These are phyloP conservation scores for Zonitis immaculata DNA, from an alignment of 2,888 invertebrate species.

Conservation along the genomic window DNA sequence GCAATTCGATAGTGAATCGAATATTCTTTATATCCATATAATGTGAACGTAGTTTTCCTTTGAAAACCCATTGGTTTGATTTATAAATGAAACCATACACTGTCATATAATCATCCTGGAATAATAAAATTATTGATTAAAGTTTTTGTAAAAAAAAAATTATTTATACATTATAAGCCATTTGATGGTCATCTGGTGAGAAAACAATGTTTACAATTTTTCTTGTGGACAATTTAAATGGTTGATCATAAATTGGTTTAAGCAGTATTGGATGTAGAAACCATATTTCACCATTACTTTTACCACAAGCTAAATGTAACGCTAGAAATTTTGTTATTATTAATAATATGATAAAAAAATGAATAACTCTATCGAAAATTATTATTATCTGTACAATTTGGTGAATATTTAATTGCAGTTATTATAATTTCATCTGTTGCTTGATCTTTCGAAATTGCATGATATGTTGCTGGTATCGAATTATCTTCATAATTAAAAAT, in stretches of 20 bases:
- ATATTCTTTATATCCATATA: slow-evolving; percentile 55
- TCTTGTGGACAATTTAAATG: slow-evolving; percentile 49
- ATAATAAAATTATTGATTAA: slow-evolving; percentile 12
- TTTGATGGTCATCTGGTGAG: slow-evolving; percentile 52
- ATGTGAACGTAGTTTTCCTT: slow-evolving; percentile 61
- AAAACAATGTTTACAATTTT: slow-evolving; percentile 54
- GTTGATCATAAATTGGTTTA: slow-evolving; percentile 47
- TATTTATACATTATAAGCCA: slow-evolving; percentile 57
- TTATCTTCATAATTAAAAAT: slow-evolving; percentile 48
- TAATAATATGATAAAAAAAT: too few relatives aligned
- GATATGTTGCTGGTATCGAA: slow-evolving; percentile 24
- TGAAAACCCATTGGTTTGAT: slow-evolving; percentile 51
- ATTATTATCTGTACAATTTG: too few relatives aligned
- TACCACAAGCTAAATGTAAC: slow-evolving; percentile 56
- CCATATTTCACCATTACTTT: slow-evolving; percentile 56
- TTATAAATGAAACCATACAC: slow-evolving; percentile 52
- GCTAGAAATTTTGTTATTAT: slow-evolving; percentile 44
- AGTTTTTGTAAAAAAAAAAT: slow-evolving; percentile 5
- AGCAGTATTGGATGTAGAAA: slow-evolving; percentile 58
- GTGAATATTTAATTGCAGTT: slow-evolving; percentile 54
- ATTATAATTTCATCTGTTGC: slow-evolving; percentile 20
- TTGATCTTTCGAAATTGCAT: background rate
- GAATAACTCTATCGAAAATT: too few relatives aligned
- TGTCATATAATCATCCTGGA: slow-evolving; percentile 53
- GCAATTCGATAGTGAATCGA: slow-evolving; percentile 53